Conservation (phyloP, 2,113 vertebrate genomes). For the Channa maculata region DNA sequence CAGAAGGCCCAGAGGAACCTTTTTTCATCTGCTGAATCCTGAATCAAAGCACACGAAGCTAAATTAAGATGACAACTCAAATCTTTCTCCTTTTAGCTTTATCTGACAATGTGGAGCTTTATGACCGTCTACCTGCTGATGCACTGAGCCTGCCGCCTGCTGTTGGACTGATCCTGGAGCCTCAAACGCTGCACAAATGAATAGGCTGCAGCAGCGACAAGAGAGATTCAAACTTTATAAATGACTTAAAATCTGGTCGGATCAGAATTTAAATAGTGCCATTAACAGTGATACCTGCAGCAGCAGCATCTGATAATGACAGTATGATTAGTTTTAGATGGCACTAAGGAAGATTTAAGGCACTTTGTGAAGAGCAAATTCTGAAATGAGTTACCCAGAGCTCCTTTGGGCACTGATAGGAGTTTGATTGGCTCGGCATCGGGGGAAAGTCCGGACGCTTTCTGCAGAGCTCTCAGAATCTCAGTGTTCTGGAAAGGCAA, state of each 20-base stretch:
- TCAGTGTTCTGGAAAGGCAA: constrained; percentile 86
- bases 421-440: constrained; percentile 77
- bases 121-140: constrained; percentile 67
- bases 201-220: constrained; percentile 57
- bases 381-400: constrained; percentile 68
- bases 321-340: too few relatives aligned
- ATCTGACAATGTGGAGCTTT: neutral
- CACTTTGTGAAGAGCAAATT: too few relatives aligned
- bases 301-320: too few relatives aligned
- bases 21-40: constrained; percentile 82
- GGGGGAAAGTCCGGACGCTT: constrained; percentile 77
- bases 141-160: constrained; percentile 82
- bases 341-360: too few relatives aligned
- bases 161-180: constrained; percentile 78
- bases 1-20: constrained; percentile 83
- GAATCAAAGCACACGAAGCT: constrained; percentile 6
- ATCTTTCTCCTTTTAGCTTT: neutral
- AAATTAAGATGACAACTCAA: too few relatives aligned
- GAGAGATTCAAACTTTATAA: neutral
- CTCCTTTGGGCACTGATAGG: constrained; percentile 76
- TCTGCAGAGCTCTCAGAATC: constrained; percentile 89
- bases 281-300: too few relatives aligned
- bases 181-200: constrained; percentile 79
- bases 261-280: too few relatives aligned
- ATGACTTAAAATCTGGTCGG: too few relatives aligned